Evolutionary conservation across 2,888 invertebrate genomes (phyloP), one percentile per base, ranked within the genome.

Genomic region (Terebella lapidaria): DNA sequence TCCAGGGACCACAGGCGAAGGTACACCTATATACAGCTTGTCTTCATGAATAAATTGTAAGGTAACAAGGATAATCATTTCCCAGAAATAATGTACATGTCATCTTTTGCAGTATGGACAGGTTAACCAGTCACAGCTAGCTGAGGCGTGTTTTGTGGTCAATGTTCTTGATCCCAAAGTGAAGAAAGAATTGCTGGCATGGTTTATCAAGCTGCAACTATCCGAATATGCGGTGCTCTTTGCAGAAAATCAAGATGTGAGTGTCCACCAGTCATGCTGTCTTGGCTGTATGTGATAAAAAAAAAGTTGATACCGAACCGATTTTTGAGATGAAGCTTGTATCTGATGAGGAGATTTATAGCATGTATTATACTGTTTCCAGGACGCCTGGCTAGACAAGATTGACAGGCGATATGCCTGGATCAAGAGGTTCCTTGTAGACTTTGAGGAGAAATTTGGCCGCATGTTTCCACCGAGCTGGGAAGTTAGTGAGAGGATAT

Each of bases 201-300:
- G 96, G 95, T 94, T 96, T 81, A 88, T 94, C 3, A 84, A 84
- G 51, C 83, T 87, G 54, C 94, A 95, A 75, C 81, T 94, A 42
- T 87, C 92, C 80, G 99, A 99, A 78, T 99, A 99, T 80, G 84
- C 86, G 57, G 93, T 95, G 72, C 84, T 99, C 59, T 99, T 96
- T 83, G 90, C 93, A 56, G 89, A 92, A 71, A 92, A 92, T 73
- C 95, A 99, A 81, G 96, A 97, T 79, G 89, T 83, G 65, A 75
- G 57, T 46, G 26, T 26, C 24, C 18, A 15, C 5, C 18, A 5
- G 5, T 47, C 10, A 20, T 55, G 15, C 15, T 55, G 30, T 10
- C n/a, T 54, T 10, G 26, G 10, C n/a, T 54, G 26, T 10, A 54
- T 54, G 15, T 54, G 42, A n/a, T n/a, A n/a, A n/a, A n/a, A n/a